phyloP scores from a whole-genome alignment of 1,140 invertebrate genomes.

The Saccostrea cuccullata region DNA sequence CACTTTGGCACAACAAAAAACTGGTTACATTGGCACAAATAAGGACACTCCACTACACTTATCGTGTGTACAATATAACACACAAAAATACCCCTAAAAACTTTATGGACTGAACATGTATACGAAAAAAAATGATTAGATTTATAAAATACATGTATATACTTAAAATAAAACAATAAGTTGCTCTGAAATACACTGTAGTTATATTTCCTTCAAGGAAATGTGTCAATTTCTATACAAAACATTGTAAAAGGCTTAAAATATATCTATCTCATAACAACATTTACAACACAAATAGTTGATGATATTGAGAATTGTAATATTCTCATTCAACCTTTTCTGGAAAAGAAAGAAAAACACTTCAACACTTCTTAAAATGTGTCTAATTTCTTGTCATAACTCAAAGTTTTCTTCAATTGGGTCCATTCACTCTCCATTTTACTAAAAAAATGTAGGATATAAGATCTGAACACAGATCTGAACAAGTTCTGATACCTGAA shows the following conservation, averaged over 20 bases:
- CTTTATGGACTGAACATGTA: neutral
- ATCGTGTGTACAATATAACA: neutral
- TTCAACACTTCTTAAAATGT: neutral
- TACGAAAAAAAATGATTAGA: neutral
- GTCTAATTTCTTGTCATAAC: neutral
- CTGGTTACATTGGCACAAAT: neutral
- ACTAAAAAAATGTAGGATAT: neutral
- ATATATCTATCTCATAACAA: neutral
- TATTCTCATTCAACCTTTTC: too few relatives aligned
- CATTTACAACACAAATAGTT: neutral
- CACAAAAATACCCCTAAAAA: neutral
- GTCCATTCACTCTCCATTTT: neutral
- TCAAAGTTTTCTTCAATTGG: neutral
- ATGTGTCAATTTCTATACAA: neutral
- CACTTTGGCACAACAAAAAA: conserved; percentile 26
- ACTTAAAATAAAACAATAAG: neutral
- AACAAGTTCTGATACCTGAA: conserved; percentile 16
- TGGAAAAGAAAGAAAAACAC: too few relatives aligned
- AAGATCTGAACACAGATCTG: conserved; percentile 33
- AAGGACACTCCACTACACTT: neutral
- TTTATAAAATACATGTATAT: neutral
- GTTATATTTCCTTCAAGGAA: conserved; percentile 5
- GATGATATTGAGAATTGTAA: neutral
- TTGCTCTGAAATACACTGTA: neutral
- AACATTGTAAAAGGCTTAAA: neutral